Evolutionary conservation across 2,888 invertebrate genomes (phyloP).

Genomic region (Cataglyphis albicans): DNA sequence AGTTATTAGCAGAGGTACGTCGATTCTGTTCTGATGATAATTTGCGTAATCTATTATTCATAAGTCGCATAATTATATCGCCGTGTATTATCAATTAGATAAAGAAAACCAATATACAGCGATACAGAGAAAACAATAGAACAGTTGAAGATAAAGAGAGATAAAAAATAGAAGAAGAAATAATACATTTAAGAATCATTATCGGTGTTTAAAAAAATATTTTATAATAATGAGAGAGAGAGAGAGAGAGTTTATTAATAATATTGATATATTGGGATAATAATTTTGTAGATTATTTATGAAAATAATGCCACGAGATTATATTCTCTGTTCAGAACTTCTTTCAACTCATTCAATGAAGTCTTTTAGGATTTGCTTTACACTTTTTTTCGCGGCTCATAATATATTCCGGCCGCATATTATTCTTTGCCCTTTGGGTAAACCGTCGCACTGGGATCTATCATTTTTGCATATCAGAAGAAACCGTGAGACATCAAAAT

Average conservation of each 20-base stretch:
- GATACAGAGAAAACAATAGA: not conserved
- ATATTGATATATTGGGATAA: slow-evolving; percentile 5
- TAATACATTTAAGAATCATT: not conserved
- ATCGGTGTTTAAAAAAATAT: not conserved
- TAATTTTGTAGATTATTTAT: slow-evolving; percentile 4
- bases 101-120: slow-evolving; percentile 21
- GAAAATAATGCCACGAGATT: not conserved
- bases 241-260: not conserved
- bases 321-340: slow-evolving; percentile 18
- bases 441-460: slow-evolving; percentile 70
- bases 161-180: not conserved
- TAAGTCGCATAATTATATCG: slow-evolving; percentile 31
- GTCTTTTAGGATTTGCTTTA: slow-evolving; percentile 53
- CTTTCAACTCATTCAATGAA: slow-evolving; percentile 41
- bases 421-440: slow-evolving; percentile 57
- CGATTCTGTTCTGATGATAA: slow-evolving; percentile 38
- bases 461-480: slow-evolving; percentile 76
- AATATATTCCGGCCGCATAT: slow-evolving; percentile 61
- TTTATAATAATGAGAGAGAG: not conserved
- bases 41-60: slow-evolving; percentile 45
- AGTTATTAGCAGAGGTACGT: slow-evolving; percentile 34
- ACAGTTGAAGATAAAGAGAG: not conserved
- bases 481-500: slow-evolving; percentile 60
- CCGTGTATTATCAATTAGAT: not conserved
- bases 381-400: slow-evolving; percentile 48